phyloP scores from a whole-genome alignment of 2,113 vertebrate species.

The Anthoscopus minutus region DNA sequence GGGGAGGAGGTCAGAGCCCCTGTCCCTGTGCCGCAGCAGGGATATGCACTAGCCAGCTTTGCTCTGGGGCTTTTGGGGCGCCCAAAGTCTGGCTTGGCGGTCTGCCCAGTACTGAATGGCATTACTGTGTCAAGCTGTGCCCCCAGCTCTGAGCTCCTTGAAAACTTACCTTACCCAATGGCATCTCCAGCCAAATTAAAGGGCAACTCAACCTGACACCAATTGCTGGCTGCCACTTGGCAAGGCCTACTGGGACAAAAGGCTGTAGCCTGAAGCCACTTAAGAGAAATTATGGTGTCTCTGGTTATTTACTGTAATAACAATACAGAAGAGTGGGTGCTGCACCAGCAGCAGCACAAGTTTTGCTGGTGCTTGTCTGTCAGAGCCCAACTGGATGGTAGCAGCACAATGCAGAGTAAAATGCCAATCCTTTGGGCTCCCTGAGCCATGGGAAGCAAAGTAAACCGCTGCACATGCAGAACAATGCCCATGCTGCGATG shows the following conservation, averaged over 20 bases:
- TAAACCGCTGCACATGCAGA: neutral
- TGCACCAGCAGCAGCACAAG: neutral
- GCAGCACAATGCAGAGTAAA: neutral
- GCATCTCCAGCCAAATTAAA: neutral
- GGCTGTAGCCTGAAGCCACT: neutral
- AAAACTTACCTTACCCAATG: fast-evolving
- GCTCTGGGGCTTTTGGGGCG: neutral
- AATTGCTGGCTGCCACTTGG: neutral
- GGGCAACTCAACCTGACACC: neutral
- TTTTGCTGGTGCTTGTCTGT: neutral
- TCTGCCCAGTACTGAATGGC: neutral
- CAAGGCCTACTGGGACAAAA: neutral
- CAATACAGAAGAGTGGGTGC: neutral
- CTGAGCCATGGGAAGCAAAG: neutral
- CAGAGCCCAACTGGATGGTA: neutral
- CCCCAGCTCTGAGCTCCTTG: neutral
- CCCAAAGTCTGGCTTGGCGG: neutral
- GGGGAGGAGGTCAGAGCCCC: neutral
- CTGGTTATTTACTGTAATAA: neutral
- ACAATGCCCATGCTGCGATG: fast-evolving
- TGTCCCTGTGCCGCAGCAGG: fast-evolving
- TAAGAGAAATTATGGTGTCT: neutral
- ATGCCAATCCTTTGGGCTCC: neutral
- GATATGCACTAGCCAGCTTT: fast-evolving
- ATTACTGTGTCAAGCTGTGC: neutral